Evolutionary conservation across 2,113 vertebrate genomes (phyloP).

Genomic region (Pygoscelis antarcticus): DNA sequence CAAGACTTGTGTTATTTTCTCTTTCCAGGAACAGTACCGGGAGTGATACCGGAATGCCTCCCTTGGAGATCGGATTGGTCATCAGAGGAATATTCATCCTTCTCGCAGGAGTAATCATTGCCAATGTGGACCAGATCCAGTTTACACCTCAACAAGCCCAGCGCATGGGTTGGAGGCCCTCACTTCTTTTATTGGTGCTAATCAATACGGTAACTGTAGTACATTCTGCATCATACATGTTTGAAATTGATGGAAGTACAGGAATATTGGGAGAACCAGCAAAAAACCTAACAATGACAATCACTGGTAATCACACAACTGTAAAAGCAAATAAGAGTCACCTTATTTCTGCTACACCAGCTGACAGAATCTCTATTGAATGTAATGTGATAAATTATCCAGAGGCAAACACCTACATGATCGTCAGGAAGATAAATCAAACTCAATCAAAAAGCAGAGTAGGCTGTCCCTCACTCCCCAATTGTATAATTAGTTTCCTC

Average conservation of each 20-base stretch:
- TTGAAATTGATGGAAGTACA: neutral
- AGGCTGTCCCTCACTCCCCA: neutral
- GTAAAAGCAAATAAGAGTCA: neutral
- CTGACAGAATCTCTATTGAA: neutral
- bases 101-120: neutral
- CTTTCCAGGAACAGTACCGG: neutral
- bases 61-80: neutral
- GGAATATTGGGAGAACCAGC: too few species aligned
- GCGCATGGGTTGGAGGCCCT: neutral
- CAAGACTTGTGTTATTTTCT: neutral
- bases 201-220: neutral
- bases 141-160: neutral
- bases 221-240: neutral
- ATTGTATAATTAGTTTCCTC: neutral
- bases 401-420: neutral
- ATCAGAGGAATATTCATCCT: neutral
- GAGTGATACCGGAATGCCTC: neutral
- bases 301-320: neutral
- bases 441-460: neutral
- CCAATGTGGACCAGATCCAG: neutral
- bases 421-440: neutral
- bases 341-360: neutral
- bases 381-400: neutral
- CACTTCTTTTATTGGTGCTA: neutral
- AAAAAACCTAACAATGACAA: neutral